Evolutionary conservation across 2,888 invertebrate genomes (phyloP), one percentile per base, ranked within the genome.

Genomic region (Anoncus sp.): DNA sequence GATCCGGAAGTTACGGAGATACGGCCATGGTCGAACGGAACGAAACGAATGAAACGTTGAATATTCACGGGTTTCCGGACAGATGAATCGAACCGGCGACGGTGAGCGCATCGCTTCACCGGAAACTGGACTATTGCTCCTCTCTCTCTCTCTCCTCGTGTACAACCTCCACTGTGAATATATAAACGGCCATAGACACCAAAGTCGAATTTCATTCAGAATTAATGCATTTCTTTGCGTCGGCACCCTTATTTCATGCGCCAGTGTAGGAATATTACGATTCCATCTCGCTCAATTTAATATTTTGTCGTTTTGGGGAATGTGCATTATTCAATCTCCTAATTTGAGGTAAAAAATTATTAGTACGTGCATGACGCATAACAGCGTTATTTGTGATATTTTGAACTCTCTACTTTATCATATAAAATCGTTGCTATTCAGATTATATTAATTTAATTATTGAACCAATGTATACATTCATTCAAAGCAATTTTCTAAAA

Each of bases 1-100:
- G 74, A 71, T 67, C 74, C 74, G 62, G 71, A 73, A 75, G 67
- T 71, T 67, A 67, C 71, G 75, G 71, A 78, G 66, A 75, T 75
- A 75, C 75, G 59, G 55, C 53, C 60, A 35, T 24, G 55, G 45
- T 57, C 55, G 81, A 75, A 67, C 69, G 69, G 47, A 72, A 79
- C 79, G 77, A 70, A 82, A 82, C 85, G 83, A 72, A 79, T 78
- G 77, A 70, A 82, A 82, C 85, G 83, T 84, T 86, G 86, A 86
- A 86, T 86, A 86, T 86, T 86, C 86, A 86, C 79, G 65, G 59
- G 53, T 22, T 69, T 69, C 72, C 76, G 77, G 72, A 66, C 81
- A 80, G 82, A 85, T 83, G 83, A 86, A 86, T 83, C 80, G 84
- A 82, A 81, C 84, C 75, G 80, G 81, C 62, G 78, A 75, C 49